Evolutionary conservation across 2,113 vertebrate species (phyloP), one percentile per base, ranked within the genome.

Genomic region (Campylorhamphus procurvoides): DNA sequence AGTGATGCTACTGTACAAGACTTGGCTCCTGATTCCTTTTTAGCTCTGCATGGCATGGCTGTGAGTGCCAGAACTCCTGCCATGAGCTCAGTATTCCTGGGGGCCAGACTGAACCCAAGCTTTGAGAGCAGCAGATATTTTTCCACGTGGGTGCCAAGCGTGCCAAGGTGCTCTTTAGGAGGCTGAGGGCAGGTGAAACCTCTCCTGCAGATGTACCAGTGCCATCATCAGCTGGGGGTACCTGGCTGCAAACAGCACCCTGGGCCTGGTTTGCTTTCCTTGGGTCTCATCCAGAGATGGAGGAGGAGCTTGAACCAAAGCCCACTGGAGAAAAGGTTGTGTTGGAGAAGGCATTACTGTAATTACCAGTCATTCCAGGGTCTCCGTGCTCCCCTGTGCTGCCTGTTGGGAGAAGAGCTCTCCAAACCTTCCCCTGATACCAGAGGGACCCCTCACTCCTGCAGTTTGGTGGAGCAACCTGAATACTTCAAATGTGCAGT

Each of bases 321-420:
- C 95, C 95, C 83, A 92, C 63, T 94, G 90, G 88, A 80, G 72
- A 84, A 90, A 68, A 92, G 79, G 92, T 89, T 86, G 76, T 86
- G 56, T 6, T 27, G 52, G 72, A 66, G 89, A 92, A 79, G 29
- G 64, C 63, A 90, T 92, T 94, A 50, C 46, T 88, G 69, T 82
- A 58, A 83, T 80, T 90, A 22, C 58, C 18, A 60, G 37, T 68
- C 62, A 33, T 88, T 73, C 31, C 63, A 77, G 40, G 50, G 89
- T 39, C 72, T 59, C 56, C 35, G n/a, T 37, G n/a, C 23, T 59
- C 50, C 27, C 68, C 64, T 42, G 68, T 42, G 55, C 78, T 84
- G 18, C 9, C 18, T 79, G 56, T 1, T 67, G 27, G 50, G 29
- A 59, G 18, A 59, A 12, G 29, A 66, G 35, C 11, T 52, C 78